These are phyloP conservation scores for Achroia grisella DNA, from an alignment of 1,140 invertebrate species.

Conservation along the genomic window DNA sequence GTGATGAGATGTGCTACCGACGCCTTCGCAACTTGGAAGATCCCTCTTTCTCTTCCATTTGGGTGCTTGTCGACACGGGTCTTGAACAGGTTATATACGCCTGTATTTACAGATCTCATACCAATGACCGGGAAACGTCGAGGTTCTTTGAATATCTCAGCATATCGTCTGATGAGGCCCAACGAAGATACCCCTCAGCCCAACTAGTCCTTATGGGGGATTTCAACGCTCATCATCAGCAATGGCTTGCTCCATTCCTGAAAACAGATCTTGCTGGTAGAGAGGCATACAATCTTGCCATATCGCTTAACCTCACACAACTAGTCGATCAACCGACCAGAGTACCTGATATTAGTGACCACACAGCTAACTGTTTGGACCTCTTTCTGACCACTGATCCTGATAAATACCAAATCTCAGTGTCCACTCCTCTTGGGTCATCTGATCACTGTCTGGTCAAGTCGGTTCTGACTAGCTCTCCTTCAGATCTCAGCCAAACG, in stretches of 20 bases:
- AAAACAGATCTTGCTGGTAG: neutral
- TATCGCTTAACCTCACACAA: neutral
- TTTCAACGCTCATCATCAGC: neutral
- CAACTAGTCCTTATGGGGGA: neutral
- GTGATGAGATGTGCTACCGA: conserved; percentile 10
- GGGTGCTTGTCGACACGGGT: conserved; percentile 10
- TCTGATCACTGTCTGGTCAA: conserved; percentile 14
- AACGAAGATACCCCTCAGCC: neutral
- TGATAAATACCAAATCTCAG: conserved; percentile 7
- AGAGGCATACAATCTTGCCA: neutral
- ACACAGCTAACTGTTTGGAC: conserved; percentile 13
- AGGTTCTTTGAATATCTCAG: no score
- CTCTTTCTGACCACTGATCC: conserved; percentile 15
- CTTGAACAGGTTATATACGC: conserved; percentile 12
- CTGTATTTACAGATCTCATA: conserved; percentile 16
- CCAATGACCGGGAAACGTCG: no score
- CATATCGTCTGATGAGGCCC: no score
- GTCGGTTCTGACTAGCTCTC: neutral
- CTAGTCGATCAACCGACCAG: conserved; percentile 2
- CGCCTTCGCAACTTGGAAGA: conserved; percentile 15
- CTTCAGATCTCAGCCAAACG: neutral
- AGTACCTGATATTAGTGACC: conserved; percentile 7
- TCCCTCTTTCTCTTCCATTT: conserved; percentile 6
- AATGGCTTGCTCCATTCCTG: neutral
- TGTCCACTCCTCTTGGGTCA: conserved; percentile 6